A percentile compares a stretch with the other conserved stretches of the same genome.
These are phyloP conservation scores for Sinella curviseta DNA, from an alignment of 1,140 invertebrate genomes.

Conservation along the genomic window DNA sequence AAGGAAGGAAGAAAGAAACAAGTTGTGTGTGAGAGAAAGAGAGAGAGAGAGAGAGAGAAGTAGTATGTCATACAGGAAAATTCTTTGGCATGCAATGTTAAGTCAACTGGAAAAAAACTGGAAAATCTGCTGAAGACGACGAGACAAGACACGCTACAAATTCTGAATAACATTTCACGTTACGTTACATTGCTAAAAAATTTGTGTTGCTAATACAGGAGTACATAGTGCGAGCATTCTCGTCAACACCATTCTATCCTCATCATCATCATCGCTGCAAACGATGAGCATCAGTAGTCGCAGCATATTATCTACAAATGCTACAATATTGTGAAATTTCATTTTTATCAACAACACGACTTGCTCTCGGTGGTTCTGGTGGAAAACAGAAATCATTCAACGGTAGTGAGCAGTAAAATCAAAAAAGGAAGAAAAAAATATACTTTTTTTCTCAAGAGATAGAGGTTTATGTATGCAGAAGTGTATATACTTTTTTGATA, in stretches of 20 bases:
- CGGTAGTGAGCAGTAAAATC: neutral
- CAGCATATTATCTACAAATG: too few relatives aligned
- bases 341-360: too few relatives aligned
- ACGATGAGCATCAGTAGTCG: too few relatives aligned
- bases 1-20: neutral
- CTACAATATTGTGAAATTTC: too few relatives aligned
- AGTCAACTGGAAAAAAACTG: constrained; percentile 25
- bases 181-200: neutral
- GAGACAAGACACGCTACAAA: neutral
- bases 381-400: neutral
- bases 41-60: neutral
- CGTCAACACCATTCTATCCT: too few relatives aligned
- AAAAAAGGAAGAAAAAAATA: too few relatives aligned
- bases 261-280: too few relatives aligned
- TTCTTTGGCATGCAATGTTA: neutral
- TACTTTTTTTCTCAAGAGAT: neutral
- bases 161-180: neutral
- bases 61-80: constrained; percentile 9
- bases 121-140: neutral
- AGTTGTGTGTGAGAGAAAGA: too few relatives aligned
- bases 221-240: neutral
- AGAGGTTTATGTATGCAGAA: neutral
- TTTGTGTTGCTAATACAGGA: neutral
- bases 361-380: too few relatives aligned
- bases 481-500: neutral